Evolutionary conservation across 2,797 vertebrate species (phyloP).

Genomic region (Parotocinclus haroldoi): DNA sequence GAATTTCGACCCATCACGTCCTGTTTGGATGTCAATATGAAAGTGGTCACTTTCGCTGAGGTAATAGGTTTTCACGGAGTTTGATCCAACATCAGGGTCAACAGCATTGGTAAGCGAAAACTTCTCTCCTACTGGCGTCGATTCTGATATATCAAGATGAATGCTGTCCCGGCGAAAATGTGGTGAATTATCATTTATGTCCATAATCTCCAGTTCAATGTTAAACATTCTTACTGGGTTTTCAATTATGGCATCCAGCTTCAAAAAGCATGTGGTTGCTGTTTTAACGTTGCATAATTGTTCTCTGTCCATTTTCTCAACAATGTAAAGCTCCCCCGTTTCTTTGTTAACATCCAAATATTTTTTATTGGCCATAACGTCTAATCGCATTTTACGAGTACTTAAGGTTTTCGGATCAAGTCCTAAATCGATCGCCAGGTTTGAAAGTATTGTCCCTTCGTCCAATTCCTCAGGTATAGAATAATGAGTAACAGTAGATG

Average conservation of each 20-base stretch:
- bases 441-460: constrained; percentile 61
- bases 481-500: constrained; percentile 51
- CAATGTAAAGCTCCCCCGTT: constrained; percentile 57
- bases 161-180: constrained; percentile 58
- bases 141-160: constrained; percentile 62
- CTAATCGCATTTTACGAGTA: constrained; percentile 52
- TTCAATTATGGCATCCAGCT: constrained; percentile 56
- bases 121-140: constrained; percentile 43
- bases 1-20: constrained; percentile 48
- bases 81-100: constrained; percentile 48
- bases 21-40: constrained; percentile 43
- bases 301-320: constrained; percentile 70
- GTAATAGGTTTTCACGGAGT: constrained; percentile 47
- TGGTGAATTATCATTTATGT: constrained; percentile 68
- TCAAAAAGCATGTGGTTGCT: constrained; percentile 50
- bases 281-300: constrained; percentile 48
- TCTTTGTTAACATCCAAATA: constrained; percentile 57
- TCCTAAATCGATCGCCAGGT: constrained; percentile 63
- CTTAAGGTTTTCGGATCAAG: constrained; percentile 54
- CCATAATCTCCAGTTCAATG: constrained; percentile 62
- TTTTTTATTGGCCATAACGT: constrained; percentile 54
- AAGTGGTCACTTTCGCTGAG: constrained; percentile 49
- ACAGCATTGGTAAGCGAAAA: constrained; percentile 49
- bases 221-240: constrained; percentile 51
- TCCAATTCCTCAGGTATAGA: constrained; percentile 66